A percentile compares a stretch with the other conserved stretches of the same genome.
Conservation (phyloP, 2,888 invertebrate species). For the Heliconius ethilla region DNA sequence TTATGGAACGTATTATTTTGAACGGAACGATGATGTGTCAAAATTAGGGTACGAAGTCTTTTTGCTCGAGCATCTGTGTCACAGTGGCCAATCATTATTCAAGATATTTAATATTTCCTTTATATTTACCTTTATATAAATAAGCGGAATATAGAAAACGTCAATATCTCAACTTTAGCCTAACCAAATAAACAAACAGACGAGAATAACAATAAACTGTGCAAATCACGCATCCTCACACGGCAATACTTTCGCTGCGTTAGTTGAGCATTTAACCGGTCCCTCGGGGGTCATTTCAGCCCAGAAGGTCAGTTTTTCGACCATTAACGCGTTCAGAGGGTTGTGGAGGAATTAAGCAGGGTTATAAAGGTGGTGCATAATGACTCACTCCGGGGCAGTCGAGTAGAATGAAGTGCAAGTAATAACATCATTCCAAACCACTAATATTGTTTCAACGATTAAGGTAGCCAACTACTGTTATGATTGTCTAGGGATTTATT, state of each 20-base stretch:
- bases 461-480: slow-evolving; percentile 26
- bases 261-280: slow-evolving; percentile 68
- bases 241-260: slow-evolving; percentile 52
- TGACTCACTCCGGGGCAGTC: slow-evolving; percentile 73
- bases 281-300: slow-evolving; percentile 68
- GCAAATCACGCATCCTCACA: slow-evolving; percentile 57
- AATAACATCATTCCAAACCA: slow-evolving; percentile 39
- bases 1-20: slow-evolving; percentile 50
- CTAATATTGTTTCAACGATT: slow-evolving; percentile 38
- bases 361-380: slow-evolving; percentile 74
- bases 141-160: neutral
- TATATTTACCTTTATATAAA: neutral
- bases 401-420: slow-evolving; percentile 44
- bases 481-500: slow-evolving; percentile 13
- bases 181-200: neutral
- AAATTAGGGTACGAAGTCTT: slow-evolving; percentile 38
- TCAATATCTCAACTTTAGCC: neutral
- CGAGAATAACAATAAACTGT: slow-evolving; percentile 44
- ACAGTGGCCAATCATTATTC: neutral
- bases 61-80: slow-evolving; percentile 29
- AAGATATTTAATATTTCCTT: neutral
- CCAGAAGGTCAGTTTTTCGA: slow-evolving; percentile 79
- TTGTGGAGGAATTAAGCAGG: slow-evolving; percentile 66
- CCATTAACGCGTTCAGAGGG: slow-evolving; percentile 77
- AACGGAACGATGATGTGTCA: slow-evolving; percentile 45